Base-by-base conservation (phyloP, 2,797 vertebrate genomes). In the Nannoperca obscura region DNA sequence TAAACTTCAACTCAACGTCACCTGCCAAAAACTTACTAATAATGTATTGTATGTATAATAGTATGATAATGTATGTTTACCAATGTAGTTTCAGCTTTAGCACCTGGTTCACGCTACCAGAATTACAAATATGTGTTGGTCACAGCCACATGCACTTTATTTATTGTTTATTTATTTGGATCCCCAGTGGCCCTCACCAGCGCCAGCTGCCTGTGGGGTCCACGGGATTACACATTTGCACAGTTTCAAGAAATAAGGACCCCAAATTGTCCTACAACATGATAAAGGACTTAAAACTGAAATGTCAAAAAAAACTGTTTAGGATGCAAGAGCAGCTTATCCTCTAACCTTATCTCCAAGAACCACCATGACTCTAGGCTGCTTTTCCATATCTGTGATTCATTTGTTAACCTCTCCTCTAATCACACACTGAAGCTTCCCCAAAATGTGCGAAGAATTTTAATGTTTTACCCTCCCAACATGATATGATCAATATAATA, bases 351-450 rank as follows among this genome's bases (percentile, higher is more conserved):
- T 80, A 90, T 86, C 85, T 78, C 63, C 19, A 73, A 71, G 66
- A 78, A 66, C 68, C 78, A 86, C 79, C 65, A 54, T 65, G 74
- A 88, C 74, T 80, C 69, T 20, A 82, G 82, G 84, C 83, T 80
- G 83, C 68, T 83, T 83, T 84, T 67, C 60, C 55, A 75, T 80
- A 83, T 86, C 80, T 76, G 59, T 22, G 46, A 83, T 84, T 85
- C 44, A 88, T 82, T 82, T 86, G 61, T 81, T 86, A 78, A 81
- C 71, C 47, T 40, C 40, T 72, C 60, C n/a, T 75, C 61, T 81
- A 83, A 86, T 79, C 65, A 74, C 52, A 71, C 24, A 50, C 42
- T 14, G 27, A 86, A 50, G 27, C 57, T 24, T 72, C 27, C 36
- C 53, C 17, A 65, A 72, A 80, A 81, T 64, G 73, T 78, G 74